Percentiles rank a stretch among this genome's conserved stretches.
Conservation (phyloP, 2,797 vertebrate species). For the Scyliorhinus canicula region DNA sequence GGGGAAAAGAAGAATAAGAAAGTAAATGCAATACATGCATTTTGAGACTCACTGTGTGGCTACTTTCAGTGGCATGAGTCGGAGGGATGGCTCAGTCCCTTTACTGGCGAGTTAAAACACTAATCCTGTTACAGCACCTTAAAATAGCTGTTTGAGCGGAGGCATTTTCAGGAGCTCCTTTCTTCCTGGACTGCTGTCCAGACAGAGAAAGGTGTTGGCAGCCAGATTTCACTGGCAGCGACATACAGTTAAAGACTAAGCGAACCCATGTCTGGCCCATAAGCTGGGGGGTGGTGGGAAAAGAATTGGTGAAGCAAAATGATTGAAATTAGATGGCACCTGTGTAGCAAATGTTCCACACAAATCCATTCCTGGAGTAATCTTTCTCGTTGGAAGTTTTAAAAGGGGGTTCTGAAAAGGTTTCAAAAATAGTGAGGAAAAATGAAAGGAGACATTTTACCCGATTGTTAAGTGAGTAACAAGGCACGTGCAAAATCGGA, state of each 20-base stretch:
- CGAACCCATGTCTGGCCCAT: not conserved
- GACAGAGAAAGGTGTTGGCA: not conserved
- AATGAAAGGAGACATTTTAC: not conserved
- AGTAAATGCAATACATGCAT: not conserved
- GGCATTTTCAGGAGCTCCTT: not conserved
- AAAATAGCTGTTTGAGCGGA: not conserved
- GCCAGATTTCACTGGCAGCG: not conserved
- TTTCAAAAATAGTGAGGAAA: not conserved
- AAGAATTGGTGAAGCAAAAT: not conserved
- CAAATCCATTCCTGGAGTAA: not conserved
- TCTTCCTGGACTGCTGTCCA: not conserved
- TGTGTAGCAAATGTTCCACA: not conserved
- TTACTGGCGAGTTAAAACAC: not conserved
- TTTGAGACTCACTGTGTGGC: too few species aligned
- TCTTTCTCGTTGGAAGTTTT: not conserved
- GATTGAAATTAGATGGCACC: not conserved
- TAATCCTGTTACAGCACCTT: not conserved
- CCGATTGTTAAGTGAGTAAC: not conserved
- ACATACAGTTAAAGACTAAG: not conserved
- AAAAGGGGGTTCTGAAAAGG: not conserved
- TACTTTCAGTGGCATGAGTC: too few species aligned
- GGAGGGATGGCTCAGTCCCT: not conserved
- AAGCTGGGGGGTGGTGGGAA: too few species aligned
- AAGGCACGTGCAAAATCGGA: not conserved
- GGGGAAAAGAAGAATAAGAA: not conserved